phyloP scores from a whole-genome alignment of 1,140 invertebrate species.

The Acyrthosiphon pisum region DNA sequence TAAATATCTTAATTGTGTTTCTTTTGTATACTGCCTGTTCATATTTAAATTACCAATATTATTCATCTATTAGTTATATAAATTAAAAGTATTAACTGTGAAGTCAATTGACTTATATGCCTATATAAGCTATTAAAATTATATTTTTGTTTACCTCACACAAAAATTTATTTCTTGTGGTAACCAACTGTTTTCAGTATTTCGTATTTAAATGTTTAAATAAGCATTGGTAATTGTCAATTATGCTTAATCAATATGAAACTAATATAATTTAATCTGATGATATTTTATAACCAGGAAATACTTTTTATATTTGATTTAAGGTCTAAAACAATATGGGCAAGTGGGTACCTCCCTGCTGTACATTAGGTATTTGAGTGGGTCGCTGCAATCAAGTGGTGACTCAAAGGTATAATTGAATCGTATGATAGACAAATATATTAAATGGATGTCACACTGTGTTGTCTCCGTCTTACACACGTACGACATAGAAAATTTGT shows the following conservation, averaged over 20 bases:
- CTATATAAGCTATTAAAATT: neutral
- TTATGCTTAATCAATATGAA: neutral
- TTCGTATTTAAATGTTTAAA: neutral
- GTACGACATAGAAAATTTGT: no score
- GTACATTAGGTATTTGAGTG: no score
- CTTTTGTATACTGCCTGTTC: neutral
- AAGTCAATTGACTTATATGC: neutral
- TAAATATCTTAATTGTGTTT: conserved; percentile 8
- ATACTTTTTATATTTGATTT: neutral
- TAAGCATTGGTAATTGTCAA: neutral
- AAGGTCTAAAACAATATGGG: neutral
- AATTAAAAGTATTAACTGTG: neutral
- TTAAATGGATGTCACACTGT: no score
- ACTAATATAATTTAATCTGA: neutral
- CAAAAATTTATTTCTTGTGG: neutral
- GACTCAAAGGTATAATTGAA: no score
- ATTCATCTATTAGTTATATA: neutral
- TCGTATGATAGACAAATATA: no score
- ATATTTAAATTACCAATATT: neutral
- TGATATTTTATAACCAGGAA: neutral
- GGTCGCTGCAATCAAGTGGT: no score
- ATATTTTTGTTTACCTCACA: neutral
- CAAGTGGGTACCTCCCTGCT: no score
- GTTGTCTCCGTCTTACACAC: no score
- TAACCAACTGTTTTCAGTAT: neutral